Percentiles rank a stretch among this genome's conserved stretches.
Conservation (phyloP, 2,113 vertebrate genomes). For the Labeo rohita region DNA sequence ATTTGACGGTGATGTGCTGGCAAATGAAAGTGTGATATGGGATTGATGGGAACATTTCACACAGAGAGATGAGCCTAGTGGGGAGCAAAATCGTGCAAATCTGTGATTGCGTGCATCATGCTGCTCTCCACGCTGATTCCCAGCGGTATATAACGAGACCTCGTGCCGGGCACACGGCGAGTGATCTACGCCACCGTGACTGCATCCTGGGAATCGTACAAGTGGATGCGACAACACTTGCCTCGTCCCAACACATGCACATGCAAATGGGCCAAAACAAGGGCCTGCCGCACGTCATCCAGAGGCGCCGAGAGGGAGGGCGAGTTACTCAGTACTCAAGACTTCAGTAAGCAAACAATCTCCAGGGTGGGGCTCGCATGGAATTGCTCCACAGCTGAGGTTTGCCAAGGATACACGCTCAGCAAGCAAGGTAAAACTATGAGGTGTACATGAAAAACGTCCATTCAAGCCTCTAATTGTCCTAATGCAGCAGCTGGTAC, state of each 20-base stretch:
- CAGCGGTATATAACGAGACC: constrained; percentile 25
- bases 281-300: constrained; percentile 42
- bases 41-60: constrained; percentile 30
- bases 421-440: constrained; percentile 4
- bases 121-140: constrained; percentile 4
- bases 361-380: constrained; percentile 64
- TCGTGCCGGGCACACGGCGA: constrained; percentile 38
- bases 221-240: constrained; percentile 71
- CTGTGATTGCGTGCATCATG: neutral
- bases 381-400: constrained; percentile 49
- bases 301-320: constrained; percentile 22
- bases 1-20: constrained; percentile 42
- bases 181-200: constrained; percentile 60
- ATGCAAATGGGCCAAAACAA: constrained; percentile 41
- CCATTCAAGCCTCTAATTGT: neutral
- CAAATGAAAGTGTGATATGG: constrained; percentile 38
- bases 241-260: constrained; percentile 68
- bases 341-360: constrained; percentile 69
- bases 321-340: constrained; percentile 70
- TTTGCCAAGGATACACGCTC: constrained; percentile 25
- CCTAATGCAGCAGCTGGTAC: constrained; percentile 26
- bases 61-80: constrained; percentile 17
- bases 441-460: constrained; percentile 1
- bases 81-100: constrained; percentile 14
- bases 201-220: constrained; percentile 64